Evolutionary conservation across 2,797 vertebrate genomes (phyloP).

Genomic region (Pangasius krempfi): DNA sequence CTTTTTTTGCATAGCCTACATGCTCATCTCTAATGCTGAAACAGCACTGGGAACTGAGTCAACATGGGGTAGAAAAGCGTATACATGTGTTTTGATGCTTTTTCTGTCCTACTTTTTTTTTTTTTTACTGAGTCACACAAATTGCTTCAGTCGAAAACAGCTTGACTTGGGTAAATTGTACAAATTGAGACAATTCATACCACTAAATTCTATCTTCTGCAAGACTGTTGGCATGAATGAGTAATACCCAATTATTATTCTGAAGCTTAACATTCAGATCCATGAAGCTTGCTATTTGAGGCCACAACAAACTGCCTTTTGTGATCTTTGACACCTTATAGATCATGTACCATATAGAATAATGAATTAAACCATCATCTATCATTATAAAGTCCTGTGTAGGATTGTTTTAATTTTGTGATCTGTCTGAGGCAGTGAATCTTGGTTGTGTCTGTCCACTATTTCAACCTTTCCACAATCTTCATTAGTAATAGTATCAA

Average conservation of each 20-base stretch:
- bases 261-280: slow-evolving; percentile 56
- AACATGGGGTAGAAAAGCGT: slow-evolving; percentile 59
- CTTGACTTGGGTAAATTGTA: slow-evolving; percentile 60
- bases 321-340: slow-evolving; percentile 47
- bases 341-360: background rate
- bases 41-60: slow-evolving; percentile 33
- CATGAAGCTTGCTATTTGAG: slow-evolving; percentile 62
- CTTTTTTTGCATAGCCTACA: slow-evolving; percentile 45
- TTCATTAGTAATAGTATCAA: slow-evolving; percentile 55
- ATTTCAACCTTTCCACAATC: slow-evolving; percentile 26
- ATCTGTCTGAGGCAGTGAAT: background rate
- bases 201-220: slow-evolving; percentile 31
- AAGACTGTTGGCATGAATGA: slow-evolving; percentile 24
- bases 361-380: background rate
- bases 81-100: background rate
- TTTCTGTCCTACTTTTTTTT: slow-evolving; percentile 44
- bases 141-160: slow-evolving; percentile 59
- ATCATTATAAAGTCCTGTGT: slow-evolving; percentile 4
- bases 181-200: slow-evolving; percentile 47
- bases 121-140: slow-evolving; percentile 31
- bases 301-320: slow-evolving; percentile 51
- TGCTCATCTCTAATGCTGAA: slow-evolving; percentile 59
- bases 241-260: slow-evolving; percentile 53
- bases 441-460: background rate
- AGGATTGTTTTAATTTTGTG: slow-evolving; percentile 11